These are phyloP conservation scores for Chromis chromis DNA, from an alignment of 2,797 vertebrate species.

Conservation along the genomic window DNA sequence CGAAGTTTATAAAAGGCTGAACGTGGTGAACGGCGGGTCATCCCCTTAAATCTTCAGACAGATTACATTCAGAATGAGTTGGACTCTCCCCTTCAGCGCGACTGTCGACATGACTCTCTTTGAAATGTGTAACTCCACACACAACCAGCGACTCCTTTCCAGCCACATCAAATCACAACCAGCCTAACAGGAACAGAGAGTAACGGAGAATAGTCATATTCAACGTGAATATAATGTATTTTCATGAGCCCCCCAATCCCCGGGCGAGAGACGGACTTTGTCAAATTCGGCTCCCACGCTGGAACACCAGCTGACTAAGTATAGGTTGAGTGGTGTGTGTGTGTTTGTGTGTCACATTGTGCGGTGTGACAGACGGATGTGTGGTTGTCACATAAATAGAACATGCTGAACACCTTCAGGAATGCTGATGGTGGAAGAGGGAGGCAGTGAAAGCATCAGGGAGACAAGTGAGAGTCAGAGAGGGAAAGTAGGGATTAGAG, in stretches of 20 bases:
- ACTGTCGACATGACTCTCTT: constrained; percentile 53
- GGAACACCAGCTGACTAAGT: constrained; percentile 63
- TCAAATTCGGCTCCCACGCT: constrained; percentile 44
- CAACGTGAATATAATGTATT: constrained; percentile 45
- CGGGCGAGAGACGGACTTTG: constrained; percentile 42
- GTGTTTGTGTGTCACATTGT: constrained; percentile 53
- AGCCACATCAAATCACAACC: neutral
- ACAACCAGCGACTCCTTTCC: constrained; percentile 53
- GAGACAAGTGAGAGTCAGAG: constrained; percentile 40
- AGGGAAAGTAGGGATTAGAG: constrained; percentile 31
- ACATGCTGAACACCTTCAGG: constrained; percentile 72
- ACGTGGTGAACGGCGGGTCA: constrained; percentile 13
- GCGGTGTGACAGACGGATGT: constrained; percentile 56
- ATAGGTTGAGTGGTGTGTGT: constrained; percentile 48
- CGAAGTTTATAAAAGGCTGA: constrained; percentile 25
- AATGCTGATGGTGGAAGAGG: constrained; percentile 66
- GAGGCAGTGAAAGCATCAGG: constrained; percentile 48
- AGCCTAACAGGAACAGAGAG: neutral
- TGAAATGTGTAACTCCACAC: constrained; percentile 44
- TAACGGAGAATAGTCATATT: constrained; percentile 51
- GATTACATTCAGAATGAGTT: constrained; percentile 22
- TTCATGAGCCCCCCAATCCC: constrained; percentile 38
- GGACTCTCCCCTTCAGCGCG: constrained; percentile 33
- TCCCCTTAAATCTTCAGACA: constrained; percentile 44
- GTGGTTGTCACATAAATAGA: constrained; percentile 73